These are phyloP conservation scores for Cyrtodaria siliqua DNA, from an alignment of 2,888 invertebrate genomes.

Conservation along the genomic window DNA sequence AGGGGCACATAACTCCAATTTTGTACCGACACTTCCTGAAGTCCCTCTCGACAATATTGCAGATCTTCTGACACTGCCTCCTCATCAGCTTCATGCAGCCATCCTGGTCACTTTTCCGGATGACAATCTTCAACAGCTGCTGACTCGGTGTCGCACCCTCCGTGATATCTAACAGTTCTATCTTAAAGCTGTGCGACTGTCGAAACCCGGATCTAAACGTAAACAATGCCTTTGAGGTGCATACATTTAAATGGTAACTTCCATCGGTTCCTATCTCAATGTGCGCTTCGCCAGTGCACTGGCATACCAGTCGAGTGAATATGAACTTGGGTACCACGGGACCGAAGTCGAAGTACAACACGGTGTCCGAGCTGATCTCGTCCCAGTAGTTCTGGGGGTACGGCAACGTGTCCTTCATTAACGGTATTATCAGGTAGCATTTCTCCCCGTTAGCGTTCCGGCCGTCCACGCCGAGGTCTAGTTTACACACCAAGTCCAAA, in stretches of 20 bases:
- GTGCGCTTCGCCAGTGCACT: slow-evolving; percentile 52
- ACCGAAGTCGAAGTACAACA: slow-evolving; percentile 53
- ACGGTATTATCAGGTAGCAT: slow-evolving; percentile 58
- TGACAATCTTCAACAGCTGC: slow-evolving; percentile 49
- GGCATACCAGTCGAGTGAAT: slow-evolving; percentile 61
- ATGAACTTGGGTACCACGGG: slow-evolving; percentile 55
- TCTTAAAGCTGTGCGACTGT: slow-evolving; percentile 39
- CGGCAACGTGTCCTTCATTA: slow-evolving; percentile 48
- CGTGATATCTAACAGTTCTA: slow-evolving; percentile 47
- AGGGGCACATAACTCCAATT: slow-evolving; percentile 64
- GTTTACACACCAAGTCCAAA: slow-evolving; percentile 47
- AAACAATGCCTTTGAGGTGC: slow-evolving; percentile 60
- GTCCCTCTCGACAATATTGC: slow-evolving; percentile 58
- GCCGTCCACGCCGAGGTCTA: slow-evolving; percentile 40
- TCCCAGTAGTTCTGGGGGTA: slow-evolving; percentile 60
- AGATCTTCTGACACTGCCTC: slow-evolving; percentile 46
- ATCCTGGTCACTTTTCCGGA: slow-evolving; percentile 30
- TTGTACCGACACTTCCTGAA: slow-evolving; percentile 60
- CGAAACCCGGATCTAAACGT: slow-evolving; percentile 44
- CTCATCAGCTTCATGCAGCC: slow-evolving; percentile 24
- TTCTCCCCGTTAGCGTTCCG: slow-evolving; percentile 32
- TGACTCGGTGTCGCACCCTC: slow-evolving; percentile 31
- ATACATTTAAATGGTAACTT: slow-evolving; percentile 52
- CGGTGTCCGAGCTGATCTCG: slow-evolving; percentile 31
- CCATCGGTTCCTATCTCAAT: slow-evolving; percentile 53